Base-by-base conservation (phyloP, 2,888 invertebrate genomes). In the Horisme vitalbata region DNA sequence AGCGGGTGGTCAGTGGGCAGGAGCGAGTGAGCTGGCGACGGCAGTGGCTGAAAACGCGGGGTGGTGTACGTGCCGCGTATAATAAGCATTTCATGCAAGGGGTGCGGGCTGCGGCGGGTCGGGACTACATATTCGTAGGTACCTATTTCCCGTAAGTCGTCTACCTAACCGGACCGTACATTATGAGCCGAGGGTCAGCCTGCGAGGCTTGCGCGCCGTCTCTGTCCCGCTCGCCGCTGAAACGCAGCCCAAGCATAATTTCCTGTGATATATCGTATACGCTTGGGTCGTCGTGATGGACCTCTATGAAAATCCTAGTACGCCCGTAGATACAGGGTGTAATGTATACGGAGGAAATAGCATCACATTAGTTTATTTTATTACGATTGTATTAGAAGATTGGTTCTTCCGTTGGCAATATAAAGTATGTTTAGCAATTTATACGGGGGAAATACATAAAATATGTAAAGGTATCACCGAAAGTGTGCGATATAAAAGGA, bases 61-160 rank as follows among this genome's bases (percentile, higher is more conserved):
- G 83, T 77, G 81, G 82, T 75, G 74, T 80, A 90, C 90, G 90
- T 90, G 91, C 90, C 90, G 85, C 86, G 90, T 89, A 90, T 90
- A 90, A 90, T 90, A 90, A 90, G 90, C 90, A 91, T 89, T 90
- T 91, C 91, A 92, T 91, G 91, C 91, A 89, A 80, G 86, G 87
- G 90, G 81, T 65, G 80, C 71, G 80, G 79, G 83, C 74, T 44
- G 47, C 45, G 52, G 83, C 82, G 82, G 75, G 67, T 67, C 65
- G 75, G 74, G 77, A 80, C 74, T 79, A 80, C 81, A 83, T 83
- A 82, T 78, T 54, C 49, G 53, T 58, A 55, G 54, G 80, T 84
- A 87, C 87, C 85, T 81, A 84, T 83, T 84, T 83, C 79, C 85
- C 83, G 88, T 87, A 87, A 89, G 88, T 86, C 86, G 87, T 85